Evolutionary conservation across 2,113 vertebrate genomes (phyloP).

Genomic region (Brienomyrus longianalis): DNA sequence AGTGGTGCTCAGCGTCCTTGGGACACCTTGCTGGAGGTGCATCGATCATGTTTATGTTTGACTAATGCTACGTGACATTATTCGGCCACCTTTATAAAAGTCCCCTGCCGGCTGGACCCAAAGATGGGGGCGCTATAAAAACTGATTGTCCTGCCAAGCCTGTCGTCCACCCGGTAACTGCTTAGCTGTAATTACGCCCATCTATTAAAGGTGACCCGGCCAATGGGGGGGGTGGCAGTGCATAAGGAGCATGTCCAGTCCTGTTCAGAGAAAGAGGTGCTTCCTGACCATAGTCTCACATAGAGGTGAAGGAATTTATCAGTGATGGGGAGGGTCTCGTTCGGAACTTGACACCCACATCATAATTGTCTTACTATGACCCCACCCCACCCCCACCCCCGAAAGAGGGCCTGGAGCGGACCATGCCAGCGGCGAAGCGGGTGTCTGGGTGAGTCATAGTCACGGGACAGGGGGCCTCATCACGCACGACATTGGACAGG

Average conservation of each 20-base stretch:
- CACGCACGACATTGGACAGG: not conserved
- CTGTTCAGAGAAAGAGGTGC: not conserved
- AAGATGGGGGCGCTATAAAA: not conserved
- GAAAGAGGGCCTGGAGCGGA: not conserved
- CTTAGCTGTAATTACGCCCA: not conserved
- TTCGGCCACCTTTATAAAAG: not conserved
- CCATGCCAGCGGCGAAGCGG: not conserved
- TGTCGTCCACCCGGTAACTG: not conserved
- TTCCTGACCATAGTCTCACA: not conserved
- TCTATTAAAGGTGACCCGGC: not conserved
- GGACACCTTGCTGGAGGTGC: not conserved
- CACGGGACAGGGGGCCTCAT: not conserved
- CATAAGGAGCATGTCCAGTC: not conserved
- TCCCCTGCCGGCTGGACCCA: not conserved
- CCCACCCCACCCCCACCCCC: not conserved
- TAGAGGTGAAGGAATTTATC: slow-evolving; percentile 5
- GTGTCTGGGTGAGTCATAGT: not conserved
- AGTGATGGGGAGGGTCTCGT: slow-evolving; percentile 10
- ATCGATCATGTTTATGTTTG: not conserved
- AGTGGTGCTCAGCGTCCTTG: not conserved
- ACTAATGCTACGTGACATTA: not conserved
- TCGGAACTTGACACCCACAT: slow-evolving; percentile 18
- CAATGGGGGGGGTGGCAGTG: not conserved
- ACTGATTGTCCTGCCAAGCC: not conserved
- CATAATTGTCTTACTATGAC: slow-evolving; percentile 20